Evolutionary conservation across 2,888 invertebrate genomes (phyloP).

Genomic region (Pyralis farinalis): DNA sequence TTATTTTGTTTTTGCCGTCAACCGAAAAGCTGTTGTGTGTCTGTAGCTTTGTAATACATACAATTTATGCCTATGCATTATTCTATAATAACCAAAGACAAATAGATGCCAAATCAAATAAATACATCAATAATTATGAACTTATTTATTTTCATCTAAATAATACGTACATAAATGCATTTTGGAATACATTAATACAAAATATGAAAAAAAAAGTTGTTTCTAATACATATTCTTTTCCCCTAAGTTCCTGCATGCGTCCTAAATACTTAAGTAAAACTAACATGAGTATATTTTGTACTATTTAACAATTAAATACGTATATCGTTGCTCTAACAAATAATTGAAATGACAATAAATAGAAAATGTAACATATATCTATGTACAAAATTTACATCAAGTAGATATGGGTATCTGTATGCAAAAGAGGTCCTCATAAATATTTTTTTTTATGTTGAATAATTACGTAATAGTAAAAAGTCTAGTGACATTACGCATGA

Average conservation of each 20-base stretch:
- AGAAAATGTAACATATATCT: constrained; percentile 15
- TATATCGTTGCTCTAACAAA: constrained; percentile 23
- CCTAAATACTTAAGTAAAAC: constrained; percentile 26
- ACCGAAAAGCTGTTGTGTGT: too few relatives aligned
- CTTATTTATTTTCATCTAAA: constrained; percentile 39
- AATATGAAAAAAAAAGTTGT: constrained; percentile 35
- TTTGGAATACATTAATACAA: constrained; percentile 53
- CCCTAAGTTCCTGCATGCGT: constrained; percentile 22
- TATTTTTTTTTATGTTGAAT: too few relatives aligned
- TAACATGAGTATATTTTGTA: constrained; percentile 46
- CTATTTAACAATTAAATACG: constrained; percentile 36
- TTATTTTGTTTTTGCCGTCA: too few relatives aligned
- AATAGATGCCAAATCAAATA: constrained; percentile 32
- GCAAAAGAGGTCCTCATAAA: too few relatives aligned
- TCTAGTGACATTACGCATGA: too few relatives aligned
- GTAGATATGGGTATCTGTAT: neutral
- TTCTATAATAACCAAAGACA: constrained; percentile 1
- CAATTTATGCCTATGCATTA: too few relatives aligned
- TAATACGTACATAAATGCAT: constrained; percentile 60
- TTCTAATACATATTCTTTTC: constrained; percentile 19
- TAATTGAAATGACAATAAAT: constrained; percentile 20
- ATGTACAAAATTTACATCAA: constrained; percentile 27
- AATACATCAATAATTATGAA: constrained; percentile 18
- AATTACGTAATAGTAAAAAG: too few relatives aligned
- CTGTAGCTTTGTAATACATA: too few relatives aligned